Percentiles rank a stretch among this genome's conserved stretches.
Evolutionary conservation across 2,888 invertebrate species (phyloP).

Genomic region (Carcina quercana): DNA sequence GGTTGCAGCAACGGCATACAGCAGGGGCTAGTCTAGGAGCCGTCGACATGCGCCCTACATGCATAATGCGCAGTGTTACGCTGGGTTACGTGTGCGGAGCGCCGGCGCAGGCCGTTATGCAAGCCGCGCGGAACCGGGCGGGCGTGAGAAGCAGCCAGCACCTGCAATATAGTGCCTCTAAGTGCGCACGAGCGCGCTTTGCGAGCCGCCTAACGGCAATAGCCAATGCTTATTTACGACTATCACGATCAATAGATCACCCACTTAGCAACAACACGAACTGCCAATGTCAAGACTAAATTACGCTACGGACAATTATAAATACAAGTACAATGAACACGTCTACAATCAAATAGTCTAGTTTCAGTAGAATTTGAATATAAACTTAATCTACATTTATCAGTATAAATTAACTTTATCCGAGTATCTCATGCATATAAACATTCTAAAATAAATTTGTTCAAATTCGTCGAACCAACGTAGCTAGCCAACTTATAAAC

Average conservation of each 20-base stretch:
- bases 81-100: conserved; percentile 49
- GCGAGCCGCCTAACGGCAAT: conserved; percentile 33
- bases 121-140: conserved; percentile 48
- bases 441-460: too few species aligned
- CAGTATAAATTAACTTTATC: too few species aligned
- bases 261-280: too few species aligned
- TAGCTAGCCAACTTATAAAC: too few species aligned
- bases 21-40: conserved; percentile 14
- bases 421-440: too few species aligned
- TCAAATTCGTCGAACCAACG: too few species aligned
- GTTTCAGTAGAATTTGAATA: too few species aligned
- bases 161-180: conserved; percentile 36
- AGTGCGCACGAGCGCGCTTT: conserved; percentile 31
- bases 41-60: conserved; percentile 53
- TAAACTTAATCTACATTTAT: too few species aligned
- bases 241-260: conserved; percentile 24
- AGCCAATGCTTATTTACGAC: conserved; percentile 19
- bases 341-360: too few species aligned
- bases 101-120: conserved; percentile 46
- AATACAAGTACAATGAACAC: too few species aligned
- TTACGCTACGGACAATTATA: too few species aligned
- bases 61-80: conserved; percentile 60
- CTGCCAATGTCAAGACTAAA: too few species aligned
- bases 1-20: conserved; percentile 7
- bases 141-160: conserved; percentile 27